phyloP scores from a whole-genome alignment of 2,113 vertebrate species.

The Tupaia chinensis region DNA sequence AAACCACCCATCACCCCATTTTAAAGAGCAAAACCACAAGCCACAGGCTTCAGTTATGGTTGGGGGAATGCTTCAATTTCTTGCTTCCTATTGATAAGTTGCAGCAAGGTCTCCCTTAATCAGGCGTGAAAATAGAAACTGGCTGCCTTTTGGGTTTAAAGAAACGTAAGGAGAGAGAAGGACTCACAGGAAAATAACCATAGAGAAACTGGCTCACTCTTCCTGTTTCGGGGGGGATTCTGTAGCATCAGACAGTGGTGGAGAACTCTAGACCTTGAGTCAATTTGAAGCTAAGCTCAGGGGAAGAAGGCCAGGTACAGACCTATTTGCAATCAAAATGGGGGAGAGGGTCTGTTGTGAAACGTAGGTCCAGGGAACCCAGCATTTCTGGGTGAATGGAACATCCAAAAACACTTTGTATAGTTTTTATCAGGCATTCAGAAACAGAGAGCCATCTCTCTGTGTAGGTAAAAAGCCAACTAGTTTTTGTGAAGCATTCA shows the following conservation, averaged over 20 bases:
- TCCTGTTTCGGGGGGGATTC: background rate
- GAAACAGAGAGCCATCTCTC: fast-evolving
- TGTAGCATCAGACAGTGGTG: fast-evolving
- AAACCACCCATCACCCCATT: conserved; percentile 67
- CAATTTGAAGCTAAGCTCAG: background rate
- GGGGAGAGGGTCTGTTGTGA: background rate
- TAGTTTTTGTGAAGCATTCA: background rate
- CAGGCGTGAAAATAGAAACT: background rate
- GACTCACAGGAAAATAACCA: fast-evolving
- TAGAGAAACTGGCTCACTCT: background rate
- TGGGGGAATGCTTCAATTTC: background rate
- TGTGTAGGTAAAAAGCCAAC: background rate
- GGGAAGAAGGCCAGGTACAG: background rate
- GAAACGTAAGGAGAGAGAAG: background rate
- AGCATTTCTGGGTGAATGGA: background rate
- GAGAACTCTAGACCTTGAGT: too few species aligned
- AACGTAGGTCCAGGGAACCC: too few species aligned
- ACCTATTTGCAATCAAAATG: too few species aligned
- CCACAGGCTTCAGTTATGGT: conserved; percentile 55
- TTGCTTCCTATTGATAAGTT: conserved; percentile 57
- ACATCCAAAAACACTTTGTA: background rate
- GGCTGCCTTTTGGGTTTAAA: background rate
- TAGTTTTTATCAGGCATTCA: fast-evolving
- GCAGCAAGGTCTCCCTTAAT: background rate
- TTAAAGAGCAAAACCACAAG: conserved; percentile 75